Conservation (phyloP, 1,140 invertebrate genomes). For the Pachypsylla venusta region DNA sequence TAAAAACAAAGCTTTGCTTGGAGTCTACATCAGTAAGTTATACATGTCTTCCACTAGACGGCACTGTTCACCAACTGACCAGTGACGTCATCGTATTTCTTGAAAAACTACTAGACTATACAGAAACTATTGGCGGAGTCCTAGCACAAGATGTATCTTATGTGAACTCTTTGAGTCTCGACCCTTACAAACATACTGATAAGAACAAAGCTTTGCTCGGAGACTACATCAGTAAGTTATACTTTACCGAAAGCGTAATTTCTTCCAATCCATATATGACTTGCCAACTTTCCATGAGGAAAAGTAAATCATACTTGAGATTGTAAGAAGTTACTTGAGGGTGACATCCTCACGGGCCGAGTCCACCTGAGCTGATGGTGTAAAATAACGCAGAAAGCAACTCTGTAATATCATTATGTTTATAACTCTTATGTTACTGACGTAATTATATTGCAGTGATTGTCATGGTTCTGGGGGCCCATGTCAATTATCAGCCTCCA, state of each 20-base stretch:
- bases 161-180: conserved; percentile 32
- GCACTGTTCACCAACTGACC: conserved; percentile 89
- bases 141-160: conserved; percentile 44
- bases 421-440: no score
- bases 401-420: no score
- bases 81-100: conserved; percentile 81
- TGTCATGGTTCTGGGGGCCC: no score
- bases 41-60: conserved; percentile 65
- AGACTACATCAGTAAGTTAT: conserved; percentile 51
- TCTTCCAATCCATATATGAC: no score
- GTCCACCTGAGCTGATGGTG: no score
- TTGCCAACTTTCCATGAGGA: no score
- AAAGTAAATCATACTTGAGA: no score
- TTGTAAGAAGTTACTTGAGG: no score
- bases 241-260: not conserved
- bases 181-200: conserved; percentile 31
- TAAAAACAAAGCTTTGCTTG: conserved; percentile 38
- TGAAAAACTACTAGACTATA: conserved; percentile 65
- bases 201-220: conserved; percentile 39
- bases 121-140: conserved; percentile 53
- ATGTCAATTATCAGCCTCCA: no score
- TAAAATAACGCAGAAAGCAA: no score
- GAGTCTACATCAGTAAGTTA: conserved; percentile 55
- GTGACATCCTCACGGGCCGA: no score
- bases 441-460: no score